Evolutionary conservation across 2,797 vertebrate species (phyloP), one percentile per base, ranked within the genome.

Genomic region (Apogon hyalosoma): DNA sequence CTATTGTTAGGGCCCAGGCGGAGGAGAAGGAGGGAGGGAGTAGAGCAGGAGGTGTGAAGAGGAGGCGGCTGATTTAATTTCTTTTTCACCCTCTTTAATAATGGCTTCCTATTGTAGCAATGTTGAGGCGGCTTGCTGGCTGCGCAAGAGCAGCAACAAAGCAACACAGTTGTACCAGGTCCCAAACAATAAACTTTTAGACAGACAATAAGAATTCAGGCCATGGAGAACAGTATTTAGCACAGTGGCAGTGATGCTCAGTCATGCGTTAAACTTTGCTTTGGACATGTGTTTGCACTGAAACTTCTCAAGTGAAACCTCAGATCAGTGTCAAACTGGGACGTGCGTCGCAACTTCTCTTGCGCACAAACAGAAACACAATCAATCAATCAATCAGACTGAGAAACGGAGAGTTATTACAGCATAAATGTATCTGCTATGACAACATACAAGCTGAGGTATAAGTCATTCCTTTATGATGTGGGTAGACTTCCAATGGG

Each of bases 41-140:
- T 49, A 45, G 68, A 62, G 63, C 28, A 60, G 83, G 82, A 83
- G 87, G 80, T 75, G 87, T 85, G 73, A 75, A 64, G 78, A 82
- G 74, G 74, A 83, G 82, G 84, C 76, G 85, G 89, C 79, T 90
- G 87, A 91, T 93, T 92, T 92, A 83, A 92, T 93, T 91, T 86
- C 72, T 88, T 73, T 84, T 82, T 79, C 80, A 80, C 76, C 85
- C 83, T 82, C 70, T 86, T 86, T 81, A 83, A 86, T 86, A 85
- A 85, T 80, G 73, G 62, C 73, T 82, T 85, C 63, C 73, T 73
- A 45, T 82, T 80, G 79, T 80, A 12, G 70, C 63, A 16, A 51
- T 59, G 73, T 53, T 56, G 61, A 56, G 67, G 71, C 79, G 57
- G 58, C 45, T 11, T 16, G 28, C 12, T 1, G 16, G 15, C 62